Conservation (phyloP, 2,797 vertebrate species). For the Coracias cyanogaster region DNA sequence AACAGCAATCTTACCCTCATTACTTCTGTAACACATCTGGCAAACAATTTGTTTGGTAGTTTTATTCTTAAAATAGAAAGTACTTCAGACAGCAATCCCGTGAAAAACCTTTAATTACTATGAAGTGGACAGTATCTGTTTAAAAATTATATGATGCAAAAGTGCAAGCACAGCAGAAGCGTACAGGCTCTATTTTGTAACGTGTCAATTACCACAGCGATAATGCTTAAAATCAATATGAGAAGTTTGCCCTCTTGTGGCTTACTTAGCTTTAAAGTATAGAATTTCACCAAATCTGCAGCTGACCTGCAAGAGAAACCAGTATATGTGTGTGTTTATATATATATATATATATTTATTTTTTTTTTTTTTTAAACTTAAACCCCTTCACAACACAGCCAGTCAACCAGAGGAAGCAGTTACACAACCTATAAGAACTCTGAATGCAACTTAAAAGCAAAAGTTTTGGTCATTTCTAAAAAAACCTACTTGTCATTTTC, state of each 20-base stretch:
- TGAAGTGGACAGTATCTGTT: not conserved
- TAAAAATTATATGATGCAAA: not conserved
- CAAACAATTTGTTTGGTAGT: not conserved
- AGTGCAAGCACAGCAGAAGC: not conserved
- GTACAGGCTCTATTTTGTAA: not conserved
- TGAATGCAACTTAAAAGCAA: not conserved
- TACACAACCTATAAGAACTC: not conserved
- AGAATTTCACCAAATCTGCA: not conserved
- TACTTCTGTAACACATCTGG: not conserved
- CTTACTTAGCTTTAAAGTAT: not conserved
- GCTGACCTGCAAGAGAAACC: not conserved
- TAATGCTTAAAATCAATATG: not conserved
- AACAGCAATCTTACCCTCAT: not conserved
- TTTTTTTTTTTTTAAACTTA: not conserved
- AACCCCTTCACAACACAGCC: not conserved
- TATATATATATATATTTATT: too few species aligned
- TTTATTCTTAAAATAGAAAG: not conserved
- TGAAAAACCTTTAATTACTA: not conserved
- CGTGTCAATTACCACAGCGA: not conserved
- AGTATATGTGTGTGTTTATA: too few species aligned
- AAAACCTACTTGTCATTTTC: not conserved
- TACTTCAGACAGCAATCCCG: not conserved
- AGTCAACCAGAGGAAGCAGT: not conserved
- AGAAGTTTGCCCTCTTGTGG: conserved; percentile 66
- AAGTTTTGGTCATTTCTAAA: not conserved